Evolutionary conservation across 2,888 invertebrate genomes (phyloP), one percentile per base, ranked within the genome.

Genomic region (Eucera pruinosa): DNA sequence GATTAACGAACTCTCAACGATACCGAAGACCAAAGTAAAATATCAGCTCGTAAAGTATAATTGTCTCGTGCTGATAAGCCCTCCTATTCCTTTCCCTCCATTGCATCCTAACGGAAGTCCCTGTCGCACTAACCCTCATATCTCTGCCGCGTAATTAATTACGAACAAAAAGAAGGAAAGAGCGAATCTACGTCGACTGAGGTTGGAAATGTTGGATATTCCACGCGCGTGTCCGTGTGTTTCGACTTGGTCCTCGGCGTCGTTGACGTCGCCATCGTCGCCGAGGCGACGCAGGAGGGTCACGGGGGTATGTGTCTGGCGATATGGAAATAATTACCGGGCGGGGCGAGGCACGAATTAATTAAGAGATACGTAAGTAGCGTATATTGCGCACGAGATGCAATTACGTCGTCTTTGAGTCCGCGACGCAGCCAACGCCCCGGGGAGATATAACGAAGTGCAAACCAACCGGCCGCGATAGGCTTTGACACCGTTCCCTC

Each of bases 291-390:
- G 50, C 36, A 50, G 75, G 47, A 66, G 67, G 64, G 80, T 55
- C 58, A 69, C 48, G 70, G 67, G 66, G 69, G 67, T 74, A 75
- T 55, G 81, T 74, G 83, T 81, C 81, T 75, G 77, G 76, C 81
- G 86, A 87, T 87, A 86, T 81, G 87, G 77, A 87, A 87, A 80
- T 87, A 87, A 87, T 87, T 87, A 82, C 79, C 66, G 77, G 64
- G 73, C 60, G 81, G 82, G 72, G 69, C 85, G 84, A 83, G 80
- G 76, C 81, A 79, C 82, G 85, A 87, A 86, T 82, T 87, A 87
- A 87, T 87, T 87, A 87, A 87, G 87, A 86, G 82, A 86, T 78
- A 85, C 82, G 78, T 80, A 86, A 86, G 86, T 86, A 82, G 84
- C 86, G 66, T 79, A 73, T 73, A 85, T 83, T 72, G 82, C 82